Conservation (phyloP, 2,888 invertebrate genomes). For the Callosobruchus maculatus region DNA sequence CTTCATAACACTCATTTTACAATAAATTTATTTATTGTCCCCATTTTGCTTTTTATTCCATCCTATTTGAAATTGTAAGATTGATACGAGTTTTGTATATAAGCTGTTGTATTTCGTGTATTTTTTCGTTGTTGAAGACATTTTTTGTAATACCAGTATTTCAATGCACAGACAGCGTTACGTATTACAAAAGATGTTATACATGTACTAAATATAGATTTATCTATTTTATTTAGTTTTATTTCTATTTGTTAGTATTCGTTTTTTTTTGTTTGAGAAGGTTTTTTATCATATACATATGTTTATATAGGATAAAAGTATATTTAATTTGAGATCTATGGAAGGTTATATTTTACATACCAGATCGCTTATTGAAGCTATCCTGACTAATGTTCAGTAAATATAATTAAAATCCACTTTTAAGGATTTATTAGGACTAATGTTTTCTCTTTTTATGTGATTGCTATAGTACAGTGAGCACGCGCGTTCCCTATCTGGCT, state of each 20-base stretch:
- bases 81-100: background rate
- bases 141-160: background rate
- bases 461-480: background rate
- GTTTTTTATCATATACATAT: slow-evolving; percentile 11
- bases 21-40: slow-evolving; percentile 14
- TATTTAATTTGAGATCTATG: background rate
- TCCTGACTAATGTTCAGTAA: no score
- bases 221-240: slow-evolving; percentile 24
- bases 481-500: background rate
- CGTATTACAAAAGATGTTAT: slow-evolving; percentile 27
- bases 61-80: slow-evolving; percentile 27
- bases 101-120: slow-evolving; percentile 1
- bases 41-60: slow-evolving; percentile 22
- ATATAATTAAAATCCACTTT: background rate
- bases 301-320: background rate
- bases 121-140: background rate
- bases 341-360: background rate
- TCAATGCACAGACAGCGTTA: slow-evolving; percentile 1
- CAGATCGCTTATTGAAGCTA: background rate
- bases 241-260: slow-evolving; percentile 8
- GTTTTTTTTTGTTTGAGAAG: slow-evolving; percentile 9
- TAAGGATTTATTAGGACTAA: background rate
- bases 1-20: background rate
- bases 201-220: slow-evolving; percentile 26
- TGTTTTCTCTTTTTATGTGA: background rate